Evolutionary conservation across 2,113 vertebrate genomes (phyloP), one percentile per base, ranked within the genome.

Genomic region (Potamarius usumacintae): DNA sequence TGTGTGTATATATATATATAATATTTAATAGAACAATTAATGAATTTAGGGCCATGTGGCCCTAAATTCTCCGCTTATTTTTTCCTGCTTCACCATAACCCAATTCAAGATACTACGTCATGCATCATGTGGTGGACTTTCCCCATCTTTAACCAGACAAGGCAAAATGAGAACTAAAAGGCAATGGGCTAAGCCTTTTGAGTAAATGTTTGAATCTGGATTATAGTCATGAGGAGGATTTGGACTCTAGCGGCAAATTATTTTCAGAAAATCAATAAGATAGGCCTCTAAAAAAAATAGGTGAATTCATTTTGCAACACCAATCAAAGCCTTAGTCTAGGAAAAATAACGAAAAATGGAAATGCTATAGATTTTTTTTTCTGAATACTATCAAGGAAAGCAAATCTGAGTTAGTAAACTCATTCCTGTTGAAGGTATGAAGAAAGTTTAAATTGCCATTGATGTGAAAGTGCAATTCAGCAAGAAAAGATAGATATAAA

Each of bases 381-480:
- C 63, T 48, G 3, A 52, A 76, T 25, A 52, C 42, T 14, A 25
- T 82, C 27, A 72, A 12, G 10, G 0, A 53, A 85, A 34, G n/a
- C 15, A 89, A 55, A 90, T 86, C 90, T 92, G 89, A 50, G 4
- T 52, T 76, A 52, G 48, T 48, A 42, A 90, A 84, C 87, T 87
- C 88, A 90, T 93, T 93, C 90, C 79, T 89, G 78, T 90, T 88
- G 82, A 89, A 87, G 89, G 87, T 91, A 85, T 82, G 84, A 90
- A 91, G 88, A 91, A 86, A 88, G 92, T 92, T 90, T 93, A 93
- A 93, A 94, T 93, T 91, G 6, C 87, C n/a, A 55, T 84, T 88
- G 81, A 90, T 87, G 77, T 92, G 90, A 91, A 91, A 27, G 91
- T 27, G 34, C 50, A 65, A 78, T 90, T 88, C 89, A 89, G 80